phyloP scores from a whole-genome alignment of 2,888 invertebrate species.

The Leptopilina syphax region DNA sequence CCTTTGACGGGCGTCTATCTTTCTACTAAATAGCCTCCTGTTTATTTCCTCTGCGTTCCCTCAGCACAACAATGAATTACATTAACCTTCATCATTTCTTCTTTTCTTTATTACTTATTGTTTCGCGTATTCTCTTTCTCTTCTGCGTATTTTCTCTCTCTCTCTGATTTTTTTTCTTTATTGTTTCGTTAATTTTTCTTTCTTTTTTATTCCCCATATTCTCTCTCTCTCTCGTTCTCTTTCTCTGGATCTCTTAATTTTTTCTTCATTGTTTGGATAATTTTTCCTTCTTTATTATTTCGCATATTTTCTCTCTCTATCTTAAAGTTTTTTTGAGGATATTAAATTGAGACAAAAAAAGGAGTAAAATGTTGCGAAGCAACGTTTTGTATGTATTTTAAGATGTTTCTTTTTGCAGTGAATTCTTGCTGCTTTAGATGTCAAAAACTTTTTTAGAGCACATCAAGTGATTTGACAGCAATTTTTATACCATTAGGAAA shows the following conservation, averaged over 20 bases:
- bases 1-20: constrained; percentile 12
- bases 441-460: too few relatives aligned
- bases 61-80: constrained; percentile 11
- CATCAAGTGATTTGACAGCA: too few relatives aligned
- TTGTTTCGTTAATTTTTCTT: background rate
- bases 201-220: background rate
- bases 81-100: constrained; percentile 4
- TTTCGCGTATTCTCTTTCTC: background rate
- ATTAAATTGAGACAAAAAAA: too few relatives aligned
- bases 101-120: background rate
- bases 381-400: too few relatives aligned
- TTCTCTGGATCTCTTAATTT: background rate
- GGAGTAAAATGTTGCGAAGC: too few relatives aligned
- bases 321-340: too few relatives aligned
- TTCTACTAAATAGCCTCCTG: background rate
- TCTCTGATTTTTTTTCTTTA: background rate
- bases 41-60: constrained; percentile 27
- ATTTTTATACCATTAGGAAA: background rate
- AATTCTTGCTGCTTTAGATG: too few relatives aligned
- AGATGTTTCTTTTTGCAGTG: too few relatives aligned
- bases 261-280: background rate
- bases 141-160: background rate
- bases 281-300: constrained; percentile 2
- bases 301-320: background rate
- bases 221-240: background rate